These are phyloP conservation scores for Brachynemurus nebulosus DNA, from an alignment of 2,888 invertebrate species.

Conservation along the genomic window DNA sequence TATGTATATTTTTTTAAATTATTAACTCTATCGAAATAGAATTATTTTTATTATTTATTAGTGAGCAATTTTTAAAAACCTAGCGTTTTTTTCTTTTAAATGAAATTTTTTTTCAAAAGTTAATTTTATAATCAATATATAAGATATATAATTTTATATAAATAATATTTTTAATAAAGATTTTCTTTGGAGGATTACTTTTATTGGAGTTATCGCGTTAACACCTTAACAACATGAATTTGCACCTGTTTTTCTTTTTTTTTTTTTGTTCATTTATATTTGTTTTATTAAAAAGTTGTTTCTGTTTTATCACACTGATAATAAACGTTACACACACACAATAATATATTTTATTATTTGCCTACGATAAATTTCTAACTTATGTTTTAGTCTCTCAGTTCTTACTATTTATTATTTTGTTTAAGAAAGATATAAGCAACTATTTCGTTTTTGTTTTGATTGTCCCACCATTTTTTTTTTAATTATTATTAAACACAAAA, in stretches of 20 bases:
- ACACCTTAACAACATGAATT: background rate
- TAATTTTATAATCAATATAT: background rate
- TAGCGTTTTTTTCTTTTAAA: background rate
- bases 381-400: background rate
- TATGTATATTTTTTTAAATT: background rate
- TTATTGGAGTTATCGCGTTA: background rate
- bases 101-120: background rate
- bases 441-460: slow-evolving; percentile 7
- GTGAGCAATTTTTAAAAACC: slow-evolving; percentile 1
- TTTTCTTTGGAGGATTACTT: background rate
- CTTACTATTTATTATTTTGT: background rate
- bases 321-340: background rate
- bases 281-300: background rate
- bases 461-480: slow-evolving; percentile 10
- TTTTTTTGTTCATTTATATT: background rate
- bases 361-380: background rate
- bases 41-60: too few species aligned
- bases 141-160: background rate
- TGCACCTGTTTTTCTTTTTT: background rate
- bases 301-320: background rate
- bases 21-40: background rate
- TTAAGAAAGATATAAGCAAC: slow-evolving; percentile 9
- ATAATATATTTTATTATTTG: background rate
- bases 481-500: background rate
- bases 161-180: background rate